phyloP scores from a whole-genome alignment of 1,140 invertebrate genomes.

The Heliconius hewitsoni region DNA sequence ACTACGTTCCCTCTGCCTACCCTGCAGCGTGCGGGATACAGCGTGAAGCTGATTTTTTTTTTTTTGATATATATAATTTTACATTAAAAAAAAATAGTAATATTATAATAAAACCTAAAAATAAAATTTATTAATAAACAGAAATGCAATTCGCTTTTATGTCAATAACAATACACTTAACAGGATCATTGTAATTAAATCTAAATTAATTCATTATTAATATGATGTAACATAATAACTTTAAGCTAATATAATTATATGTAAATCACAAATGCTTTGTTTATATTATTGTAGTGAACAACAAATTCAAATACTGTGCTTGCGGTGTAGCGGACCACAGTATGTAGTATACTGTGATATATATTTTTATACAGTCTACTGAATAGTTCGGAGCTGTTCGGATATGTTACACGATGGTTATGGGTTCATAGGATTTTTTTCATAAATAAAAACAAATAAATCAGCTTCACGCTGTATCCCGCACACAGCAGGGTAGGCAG shows the following conservation, averaged over 20 bases:
- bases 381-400: background rate
- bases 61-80: too few species aligned
- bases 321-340: slow-evolving; percentile 7
- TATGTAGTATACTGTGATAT: background rate
- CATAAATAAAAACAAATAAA: too few species aligned
- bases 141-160: background rate
- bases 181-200: background rate
- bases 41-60: too few species aligned
- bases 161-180: background rate
- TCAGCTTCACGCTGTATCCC: too few species aligned
- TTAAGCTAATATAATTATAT: slow-evolving; percentile 19
- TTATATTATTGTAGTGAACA: slow-evolving; percentile 14
- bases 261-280: slow-evolving; percentile 16
- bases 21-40: too few species aligned
- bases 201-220: background rate
- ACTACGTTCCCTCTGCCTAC: too few species aligned
- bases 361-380: background rate
- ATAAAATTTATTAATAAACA: background rate
- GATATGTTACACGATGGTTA: too few species aligned
- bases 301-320: slow-evolving; percentile 14
- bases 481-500: too few species aligned
- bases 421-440: background rate
- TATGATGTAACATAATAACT: background rate
- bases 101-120: too few species aligned
- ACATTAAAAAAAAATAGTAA: too few species aligned